Evolutionary conservation across 1,140 invertebrate species (phyloP), one percentile per base, ranked within the genome.

Genomic region (Polypedilum vanderplanki): DNA sequence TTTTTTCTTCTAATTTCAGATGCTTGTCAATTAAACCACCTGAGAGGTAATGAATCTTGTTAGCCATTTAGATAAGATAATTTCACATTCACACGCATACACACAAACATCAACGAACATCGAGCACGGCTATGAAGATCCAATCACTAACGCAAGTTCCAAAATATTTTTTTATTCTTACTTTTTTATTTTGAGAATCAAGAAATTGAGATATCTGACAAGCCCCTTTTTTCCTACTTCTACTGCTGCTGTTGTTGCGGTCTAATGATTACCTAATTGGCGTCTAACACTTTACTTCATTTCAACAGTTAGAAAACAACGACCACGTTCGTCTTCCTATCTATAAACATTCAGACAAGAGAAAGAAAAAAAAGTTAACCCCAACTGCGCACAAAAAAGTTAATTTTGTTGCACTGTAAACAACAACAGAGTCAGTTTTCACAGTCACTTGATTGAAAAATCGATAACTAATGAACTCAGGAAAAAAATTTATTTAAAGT

Each of bases 11-110:
- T 84, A 85, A 86, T 88, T 88, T 85, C 87, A 88, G 87, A 87
- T 88, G 86, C 86, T 86, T 88, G 87, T 88, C 87, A 85, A 87
- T 87, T 86, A 88, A 88, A 86, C 86, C 87, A 86, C 87, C 86
- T 83, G 87, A 88, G 84, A 88, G 86, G 87, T 88, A 33, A 88
- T 85, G 84, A 75, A 20, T 75, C n/a, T n/a, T 75, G n/a, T 57
- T 57, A 57, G 46, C 46, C 46, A 57, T 57, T 57, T 57, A 57
- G 46, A 57, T 57, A n/a, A 12, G 46, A 57, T 57, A 57, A 57
- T 57, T 57, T 57, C 46, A 9, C 12, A 57, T 57, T 4, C 12
- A n/a, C 46, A 57, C 46, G 15, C 46, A 9, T 4, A 15, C n/a
- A 57, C 12, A n/a, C 9, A 57, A 8, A 57, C 46, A 57, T 57